These are phyloP conservation scores for Theretra japonica DNA, from an alignment of 2,888 invertebrate species.

Conservation along the genomic window DNA sequence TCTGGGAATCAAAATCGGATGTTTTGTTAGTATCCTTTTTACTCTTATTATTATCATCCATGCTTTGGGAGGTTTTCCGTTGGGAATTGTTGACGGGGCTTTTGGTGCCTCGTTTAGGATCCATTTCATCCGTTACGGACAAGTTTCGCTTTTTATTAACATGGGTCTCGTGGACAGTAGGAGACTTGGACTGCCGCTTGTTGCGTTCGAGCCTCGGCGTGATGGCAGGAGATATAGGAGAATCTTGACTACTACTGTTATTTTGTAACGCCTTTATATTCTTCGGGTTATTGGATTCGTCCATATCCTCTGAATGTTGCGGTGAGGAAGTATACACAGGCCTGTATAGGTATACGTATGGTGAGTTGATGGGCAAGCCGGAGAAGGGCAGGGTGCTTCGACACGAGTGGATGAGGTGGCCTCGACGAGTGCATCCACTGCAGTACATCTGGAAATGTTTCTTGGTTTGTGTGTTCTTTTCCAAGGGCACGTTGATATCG, in stretches of 20 bases:
- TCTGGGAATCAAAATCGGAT: slow-evolving; percentile 36
- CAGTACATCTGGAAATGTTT: slow-evolving; percentile 72
- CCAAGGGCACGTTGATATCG: slow-evolving; percentile 67
- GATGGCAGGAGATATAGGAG: slow-evolving; percentile 35
- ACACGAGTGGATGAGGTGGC: slow-evolving; percentile 79
- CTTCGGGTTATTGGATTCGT: slow-evolving; percentile 32
- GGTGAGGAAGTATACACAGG: slow-evolving; percentile 50
- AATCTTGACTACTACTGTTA: slow-evolving; percentile 44
- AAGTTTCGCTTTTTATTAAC: slow-evolving; percentile 63
- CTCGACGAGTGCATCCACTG: slow-evolving; percentile 84
- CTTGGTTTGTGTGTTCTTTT: slow-evolving; percentile 63
- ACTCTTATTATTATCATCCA: slow-evolving; percentile 42
- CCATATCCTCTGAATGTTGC: slow-evolving; percentile 36
- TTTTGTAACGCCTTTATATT: slow-evolving; percentile 38
- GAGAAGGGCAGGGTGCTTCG: slow-evolving; percentile 70
- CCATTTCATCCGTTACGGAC: slow-evolving; percentile 47
- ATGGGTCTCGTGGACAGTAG: slow-evolving; percentile 63
- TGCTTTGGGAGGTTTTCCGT: slow-evolving; percentile 50
- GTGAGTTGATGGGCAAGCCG: slow-evolving; percentile 69
- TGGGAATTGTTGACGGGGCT: slow-evolving; percentile 42
- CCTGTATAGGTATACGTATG: slow-evolving; percentile 67
- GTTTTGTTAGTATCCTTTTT: slow-evolving; percentile 41
- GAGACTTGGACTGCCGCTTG: slow-evolving; percentile 75
- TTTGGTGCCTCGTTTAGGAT: slow-evolving; percentile 46
- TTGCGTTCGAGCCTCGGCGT: slow-evolving; percentile 43